Evolutionary conservation across 2,113 vertebrate genomes (phyloP).

Genomic region (Eira barbara): DNA sequence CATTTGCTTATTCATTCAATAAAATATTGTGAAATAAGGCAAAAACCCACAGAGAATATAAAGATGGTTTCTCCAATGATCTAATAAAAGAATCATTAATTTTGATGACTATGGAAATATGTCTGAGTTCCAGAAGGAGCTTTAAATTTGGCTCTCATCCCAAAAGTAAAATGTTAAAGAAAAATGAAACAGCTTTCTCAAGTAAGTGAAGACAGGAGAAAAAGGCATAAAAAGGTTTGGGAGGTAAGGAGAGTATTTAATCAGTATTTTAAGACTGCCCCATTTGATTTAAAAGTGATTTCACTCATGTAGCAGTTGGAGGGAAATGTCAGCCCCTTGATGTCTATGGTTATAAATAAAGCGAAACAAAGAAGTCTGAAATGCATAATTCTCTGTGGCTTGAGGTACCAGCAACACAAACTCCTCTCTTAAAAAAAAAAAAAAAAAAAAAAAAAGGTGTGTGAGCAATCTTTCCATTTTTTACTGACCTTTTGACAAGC

Average conservation of each 20-base stretch:
- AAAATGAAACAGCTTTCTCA: neutral
- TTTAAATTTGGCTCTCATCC: conserved; percentile 17
- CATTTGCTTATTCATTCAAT: neutral
- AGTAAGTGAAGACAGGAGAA: neutral
- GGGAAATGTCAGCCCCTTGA: conserved; percentile 5
- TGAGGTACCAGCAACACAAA: conserved; percentile 33
- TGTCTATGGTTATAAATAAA: conserved; percentile 9
- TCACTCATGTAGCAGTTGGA: neutral
- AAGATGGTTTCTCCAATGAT: neutral
- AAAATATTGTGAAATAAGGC: neutral
- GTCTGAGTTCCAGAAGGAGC: neutral
- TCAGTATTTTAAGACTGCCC: neutral
- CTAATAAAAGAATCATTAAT: conserved; percentile 27
- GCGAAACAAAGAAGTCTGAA: neutral
- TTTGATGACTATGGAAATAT: conserved; percentile 31
- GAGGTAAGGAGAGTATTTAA: neutral
- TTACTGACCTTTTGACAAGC: conserved; percentile 36
- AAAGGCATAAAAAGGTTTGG: neutral
- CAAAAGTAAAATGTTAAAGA: conserved; percentile 20
- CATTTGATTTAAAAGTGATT: neutral
- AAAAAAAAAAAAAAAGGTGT: neutral
- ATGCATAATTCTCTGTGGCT: neutral
- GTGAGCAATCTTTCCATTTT: neutral
- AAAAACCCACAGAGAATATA: neutral
- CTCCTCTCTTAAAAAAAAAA: neutral